Percentiles rank a stretch among this genome's conserved stretches.
Evolutionary conservation across 2,113 vertebrate genomes (phyloP).

Genomic region (Hemibagrus wyckioides): DNA sequence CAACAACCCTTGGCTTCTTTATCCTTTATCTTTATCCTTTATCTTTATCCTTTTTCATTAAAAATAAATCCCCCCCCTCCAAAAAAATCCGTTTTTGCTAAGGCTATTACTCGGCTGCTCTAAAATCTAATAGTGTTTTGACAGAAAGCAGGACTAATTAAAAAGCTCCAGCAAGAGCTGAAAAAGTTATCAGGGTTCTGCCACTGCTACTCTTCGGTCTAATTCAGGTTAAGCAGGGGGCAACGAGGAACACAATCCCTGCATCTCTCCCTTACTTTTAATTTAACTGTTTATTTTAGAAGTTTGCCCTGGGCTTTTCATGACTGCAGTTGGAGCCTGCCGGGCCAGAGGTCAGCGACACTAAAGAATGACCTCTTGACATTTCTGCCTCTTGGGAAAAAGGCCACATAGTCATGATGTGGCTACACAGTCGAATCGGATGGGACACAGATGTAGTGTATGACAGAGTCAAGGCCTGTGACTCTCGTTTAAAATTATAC

Average conservation of each 20-base stretch:
- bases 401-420: slow-evolving; percentile 27
- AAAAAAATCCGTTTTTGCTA: not conserved
- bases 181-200: slow-evolving; percentile 7
- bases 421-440: not conserved
- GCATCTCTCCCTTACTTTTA: slow-evolving; percentile 38
- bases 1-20: not conserved
- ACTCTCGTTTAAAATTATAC: slow-evolving; percentile 1
- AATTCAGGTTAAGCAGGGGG: slow-evolving; percentile 35
- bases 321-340: slow-evolving; percentile 41
- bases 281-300: slow-evolving; percentile 54
- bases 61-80: not conserved
- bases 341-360: slow-evolving; percentile 39
- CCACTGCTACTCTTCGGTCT: slow-evolving; percentile 6
- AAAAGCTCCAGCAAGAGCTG: not conserved
- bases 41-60: not conserved
- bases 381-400: slow-evolving; percentile 28
- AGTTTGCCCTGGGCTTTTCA: slow-evolving; percentile 41
- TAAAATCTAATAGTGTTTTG: not conserved
- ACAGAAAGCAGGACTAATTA: not conserved
- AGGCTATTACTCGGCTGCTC: not conserved
- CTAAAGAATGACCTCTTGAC: slow-evolving; percentile 45
- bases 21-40: not conserved
- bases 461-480: slow-evolving; percentile 21
- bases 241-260: slow-evolving; percentile 13
- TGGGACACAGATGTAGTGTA: slow-evolving; percentile 47